Conservation (phyloP, 2,113 vertebrate species). For the Peromyscus polionotus region DNA sequence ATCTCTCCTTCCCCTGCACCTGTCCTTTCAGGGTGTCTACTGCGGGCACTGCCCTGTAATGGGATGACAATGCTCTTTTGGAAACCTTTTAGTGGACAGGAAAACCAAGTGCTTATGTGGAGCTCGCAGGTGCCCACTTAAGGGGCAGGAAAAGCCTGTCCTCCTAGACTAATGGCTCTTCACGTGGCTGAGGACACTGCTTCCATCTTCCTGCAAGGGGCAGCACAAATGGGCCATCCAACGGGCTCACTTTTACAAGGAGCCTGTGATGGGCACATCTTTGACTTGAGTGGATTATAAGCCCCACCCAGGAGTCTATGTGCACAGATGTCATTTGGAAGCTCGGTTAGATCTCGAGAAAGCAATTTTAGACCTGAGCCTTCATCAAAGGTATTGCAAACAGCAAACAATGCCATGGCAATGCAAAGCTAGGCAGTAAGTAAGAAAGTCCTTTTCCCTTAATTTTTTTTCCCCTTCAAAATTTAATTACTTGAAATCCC, state of each 20-base stretch:
- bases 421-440: neutral
- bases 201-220: neutral
- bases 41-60: neutral
- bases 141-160: neutral
- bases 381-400: neutral
- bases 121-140: neutral
- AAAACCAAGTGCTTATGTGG: conserved; percentile 6
- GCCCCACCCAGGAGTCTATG: neutral
- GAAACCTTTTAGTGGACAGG: conserved; percentile 17
- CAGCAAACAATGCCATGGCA: neutral
- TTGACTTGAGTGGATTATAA: neutral
- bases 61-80: neutral
- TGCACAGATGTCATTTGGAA: neutral
- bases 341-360: neutral
- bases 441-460: neutral
- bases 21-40: neutral
- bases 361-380: neutral
- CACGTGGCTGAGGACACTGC: neutral
- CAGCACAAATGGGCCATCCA: neutral
- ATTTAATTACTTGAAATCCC: neutral
- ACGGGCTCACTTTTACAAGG: neutral
- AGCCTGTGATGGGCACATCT: neutral
- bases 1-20: neutral
- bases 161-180: neutral
- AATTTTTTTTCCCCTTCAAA: neutral